Conservation (phyloP, 2,888 invertebrate species). For the Pharmacophagus antenor region DNA sequence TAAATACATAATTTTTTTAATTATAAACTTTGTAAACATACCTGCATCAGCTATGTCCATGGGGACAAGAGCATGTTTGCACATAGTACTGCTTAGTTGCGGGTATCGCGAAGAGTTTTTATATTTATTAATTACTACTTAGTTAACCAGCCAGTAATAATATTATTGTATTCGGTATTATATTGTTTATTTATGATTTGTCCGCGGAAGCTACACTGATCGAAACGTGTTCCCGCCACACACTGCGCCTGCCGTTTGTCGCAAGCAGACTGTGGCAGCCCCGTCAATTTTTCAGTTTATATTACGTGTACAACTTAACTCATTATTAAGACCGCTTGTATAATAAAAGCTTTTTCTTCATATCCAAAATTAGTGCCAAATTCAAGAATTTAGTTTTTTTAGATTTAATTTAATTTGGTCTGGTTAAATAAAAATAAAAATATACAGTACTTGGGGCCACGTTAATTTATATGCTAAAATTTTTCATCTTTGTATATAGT, state of each 20-base stretch:
- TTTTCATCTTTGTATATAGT: no score
- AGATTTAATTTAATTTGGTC: no score
- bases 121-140: not conserved
- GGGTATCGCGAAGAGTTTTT: not conserved
- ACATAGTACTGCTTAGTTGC: conserved; percentile 46
- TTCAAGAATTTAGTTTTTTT: no score
- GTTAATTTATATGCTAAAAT: no score
- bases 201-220: conserved; percentile 7
- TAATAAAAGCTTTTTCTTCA: no score
- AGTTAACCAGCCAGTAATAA: not conserved
- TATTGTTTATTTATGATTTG: not conserved
- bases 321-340: conserved; percentile 4
- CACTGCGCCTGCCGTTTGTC: conserved; percentile 23
- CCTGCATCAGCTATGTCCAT: conserved; percentile 57
- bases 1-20: no score
- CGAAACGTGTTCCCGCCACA: conserved; percentile 18
- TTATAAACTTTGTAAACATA: conserved; percentile 41
- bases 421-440: no score
- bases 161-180: not conserved
- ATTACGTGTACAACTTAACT: conserved; percentile 22
- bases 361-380: no score
- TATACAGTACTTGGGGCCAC: no score
- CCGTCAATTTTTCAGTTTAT: conserved; percentile 22
- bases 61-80: conserved; percentile 62
- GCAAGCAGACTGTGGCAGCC: conserved; percentile 22